Percentiles rank a stretch among this genome's conserved stretches.
Evolutionary conservation across 2,888 invertebrate genomes (phyloP).

Genomic region (Folsomia manolachei): DNA sequence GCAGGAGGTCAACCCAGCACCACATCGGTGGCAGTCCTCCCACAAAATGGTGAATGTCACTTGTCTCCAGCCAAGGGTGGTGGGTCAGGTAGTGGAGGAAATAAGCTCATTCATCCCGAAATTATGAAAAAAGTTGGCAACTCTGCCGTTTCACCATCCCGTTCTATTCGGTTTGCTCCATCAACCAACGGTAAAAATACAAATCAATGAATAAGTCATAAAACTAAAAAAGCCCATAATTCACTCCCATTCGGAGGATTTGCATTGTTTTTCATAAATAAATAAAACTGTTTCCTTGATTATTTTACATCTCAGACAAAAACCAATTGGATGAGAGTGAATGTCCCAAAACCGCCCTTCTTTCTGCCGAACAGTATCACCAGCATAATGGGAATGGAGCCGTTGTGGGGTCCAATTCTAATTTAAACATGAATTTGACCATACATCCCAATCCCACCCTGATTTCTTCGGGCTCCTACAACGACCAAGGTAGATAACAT

Average conservation of each 20-base stretch:
- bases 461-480: neutral
- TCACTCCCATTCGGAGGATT: no score
- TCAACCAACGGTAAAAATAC: conserved; percentile 4
- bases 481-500: neutral
- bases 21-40: neutral
- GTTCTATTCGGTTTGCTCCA: neutral
- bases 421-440: neutral
- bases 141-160: conserved; percentile 17
- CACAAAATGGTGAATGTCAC: conserved; percentile 26
- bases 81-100: neutral
- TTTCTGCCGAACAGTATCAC: neutral
- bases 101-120: neutral
- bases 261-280: neutral
- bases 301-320: neutral
- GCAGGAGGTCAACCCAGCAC: no score
- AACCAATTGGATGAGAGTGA: conserved; percentile 7
- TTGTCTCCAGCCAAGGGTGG: conserved; percentile 25
- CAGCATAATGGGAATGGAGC: neutral
- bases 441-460: neutral
- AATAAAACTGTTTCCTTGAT: neutral
- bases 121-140: conserved; percentile 14
- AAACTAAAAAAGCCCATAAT: neutral
- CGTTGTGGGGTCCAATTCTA: neutral
- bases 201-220: neutral
- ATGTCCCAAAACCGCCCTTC: conserved; percentile 7